Evolutionary conservation across 2,888 invertebrate species (phyloP), one percentile per base, ranked within the genome.

Genomic region (Lobophora halterata): DNA sequence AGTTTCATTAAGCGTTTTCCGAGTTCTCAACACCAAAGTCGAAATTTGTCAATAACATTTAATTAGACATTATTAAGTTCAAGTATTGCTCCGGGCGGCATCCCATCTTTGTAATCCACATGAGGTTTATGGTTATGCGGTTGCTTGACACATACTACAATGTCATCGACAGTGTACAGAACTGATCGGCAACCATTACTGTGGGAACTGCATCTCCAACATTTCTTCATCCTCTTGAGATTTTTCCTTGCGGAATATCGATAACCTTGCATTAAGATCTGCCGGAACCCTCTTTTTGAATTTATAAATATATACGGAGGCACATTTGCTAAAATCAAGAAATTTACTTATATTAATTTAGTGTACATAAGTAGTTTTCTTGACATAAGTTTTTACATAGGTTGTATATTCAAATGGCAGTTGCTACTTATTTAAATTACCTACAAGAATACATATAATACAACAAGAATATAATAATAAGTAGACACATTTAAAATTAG

Each of bases 261-360:
- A 12, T 58, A 58, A 0, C 49, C 49, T 5, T 49, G 44, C 24
- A 49, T 49, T 10, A 52, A 51, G 2, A 66, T 20, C 33, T 59
- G 52, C 5, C 47, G 32, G 3, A 46, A 51, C 1, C 66, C 65
- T 33, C 42, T 49, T 27, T 37, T 50, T 1, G 63, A 63, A 1
- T 36, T 1, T 0, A 49, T 43, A 10, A 50, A 61, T 6, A 29
- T 27, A 21, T 42, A 42, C 2, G 46, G 38, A 2, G 38, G 40
- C 12, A 46, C 46, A n/a, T n/a, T n/a, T 46, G 37, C 2, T 34
- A 40, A 26, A 5, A 33, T n/a, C n/a, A 18, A 25, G 2, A 16
- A 9, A 21, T 5, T 9, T 10, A 1, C 2, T 9, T 1, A 6
- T 2, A 12, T n/a, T 5, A n/a, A 1, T 2, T 4, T 5, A 3